Evolutionary conservation across 2,113 vertebrate species (phyloP).

Genomic region (Pygoscelis adeliae): DNA sequence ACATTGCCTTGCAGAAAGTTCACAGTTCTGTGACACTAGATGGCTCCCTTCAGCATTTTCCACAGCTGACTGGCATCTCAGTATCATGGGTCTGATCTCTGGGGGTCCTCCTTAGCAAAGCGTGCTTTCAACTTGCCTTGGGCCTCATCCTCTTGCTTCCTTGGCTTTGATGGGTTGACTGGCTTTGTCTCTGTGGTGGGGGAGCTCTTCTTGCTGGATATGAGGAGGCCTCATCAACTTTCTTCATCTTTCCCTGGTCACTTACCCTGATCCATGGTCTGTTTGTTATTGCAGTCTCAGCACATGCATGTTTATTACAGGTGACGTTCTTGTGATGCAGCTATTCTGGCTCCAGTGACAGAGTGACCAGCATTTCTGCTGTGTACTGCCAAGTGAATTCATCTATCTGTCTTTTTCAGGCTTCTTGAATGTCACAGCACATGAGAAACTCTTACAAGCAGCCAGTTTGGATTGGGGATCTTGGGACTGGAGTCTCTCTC

Average conservation of each 20-base stretch:
- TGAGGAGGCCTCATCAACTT: background rate
- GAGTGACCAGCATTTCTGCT: background rate
- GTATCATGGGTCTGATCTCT: background rate
- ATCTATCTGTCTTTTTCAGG: background rate
- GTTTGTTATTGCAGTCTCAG: background rate
- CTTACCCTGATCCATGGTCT: background rate
- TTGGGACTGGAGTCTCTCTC: background rate
- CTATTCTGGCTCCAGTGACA: background rate
- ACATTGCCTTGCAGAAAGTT: background rate
- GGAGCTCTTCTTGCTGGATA: background rate
- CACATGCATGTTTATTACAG: background rate
- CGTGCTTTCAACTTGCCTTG: background rate
- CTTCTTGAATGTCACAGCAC: background rate
- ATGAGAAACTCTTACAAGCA: background rate
- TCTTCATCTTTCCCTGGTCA: background rate
- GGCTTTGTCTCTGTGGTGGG: background rate
- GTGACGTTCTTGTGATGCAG: background rate
- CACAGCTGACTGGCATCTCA: background rate
- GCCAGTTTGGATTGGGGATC: background rate
- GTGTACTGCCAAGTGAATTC: background rate
- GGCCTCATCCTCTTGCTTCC: background rate
- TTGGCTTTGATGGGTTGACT: background rate
- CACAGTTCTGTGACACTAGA: background rate
- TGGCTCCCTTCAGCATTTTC: background rate
- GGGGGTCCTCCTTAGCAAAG: background rate